Base-by-base conservation (phyloP, 64 coral and sea anemone species). In the Porites lutea region DNA sequence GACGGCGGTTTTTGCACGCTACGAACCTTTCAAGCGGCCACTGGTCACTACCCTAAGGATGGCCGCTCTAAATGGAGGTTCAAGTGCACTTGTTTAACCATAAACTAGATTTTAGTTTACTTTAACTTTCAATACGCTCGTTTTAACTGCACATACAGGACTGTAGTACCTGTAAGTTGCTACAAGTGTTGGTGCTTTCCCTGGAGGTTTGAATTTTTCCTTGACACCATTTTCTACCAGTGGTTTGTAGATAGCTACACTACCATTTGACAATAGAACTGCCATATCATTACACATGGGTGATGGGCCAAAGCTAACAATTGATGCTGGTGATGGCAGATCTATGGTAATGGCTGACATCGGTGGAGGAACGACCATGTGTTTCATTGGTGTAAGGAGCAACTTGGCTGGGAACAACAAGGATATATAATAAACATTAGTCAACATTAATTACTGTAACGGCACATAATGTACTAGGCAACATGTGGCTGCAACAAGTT, bases 331-430 rank as follows among this genome's bases (percentile, higher is more conserved):
- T n/a, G 82, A 73, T 19, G 88, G 58, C 53, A 96, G 63, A 47
- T 89, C 58, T 43, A 99, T 15, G 13, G 82, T 63, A 43, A 91
- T 22, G 27, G 88, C 89, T 14, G 97, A 92, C 97, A 96, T 96
- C 8, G 97, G 97, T 37, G 97, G 94, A 51, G 97, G 97, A 0
- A 99, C 78, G 3, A 99, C 97, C 91, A 99, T 75, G 89, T 78
- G 74, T 13, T 89, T 89, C 91, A 96, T 92, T 65, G 97, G 94
- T 4, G 97, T 99, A 48, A 96, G 48, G 18, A 99, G 65, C 52
- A 96, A 20, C 9, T 83, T 95, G 50, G 55, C 94, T 95, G 27
- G 5, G n/a, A 83, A 88, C 47, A 69, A 53, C 0, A 23, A 65
- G 12, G 3, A 12, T 18, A 55, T 12, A 46, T 48, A 44, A 5